A percentile compares a stretch with the other conserved stretches of the same genome.
These are phyloP conservation scores for Scomber colias DNA, from an alignment of 2,113 vertebrate genomes.

Conservation along the genomic window DNA sequence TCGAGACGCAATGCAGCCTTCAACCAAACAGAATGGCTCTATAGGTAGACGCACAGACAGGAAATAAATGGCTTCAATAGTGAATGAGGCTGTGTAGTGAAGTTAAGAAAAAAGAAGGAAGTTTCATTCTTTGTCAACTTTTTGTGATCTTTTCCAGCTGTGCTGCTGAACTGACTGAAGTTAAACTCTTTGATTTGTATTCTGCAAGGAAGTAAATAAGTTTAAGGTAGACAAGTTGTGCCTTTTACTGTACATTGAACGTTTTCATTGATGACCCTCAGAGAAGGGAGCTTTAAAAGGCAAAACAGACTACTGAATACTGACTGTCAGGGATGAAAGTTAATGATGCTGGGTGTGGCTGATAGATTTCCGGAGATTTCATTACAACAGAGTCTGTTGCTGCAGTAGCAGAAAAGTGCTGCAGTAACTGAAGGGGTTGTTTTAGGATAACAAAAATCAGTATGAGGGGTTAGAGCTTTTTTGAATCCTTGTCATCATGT, in stretches of 20 bases:
- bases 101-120: conserved; percentile 23
- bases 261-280: background rate
- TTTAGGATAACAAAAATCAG: background rate
- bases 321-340: background rate
- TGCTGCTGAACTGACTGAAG: background rate
- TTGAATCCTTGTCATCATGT: background rate
- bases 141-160: conserved; percentile 6
- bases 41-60: conserved; percentile 9
- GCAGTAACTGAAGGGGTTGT: background rate
- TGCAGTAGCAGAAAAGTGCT: background rate
- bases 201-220: background rate
- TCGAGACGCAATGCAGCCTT: conserved; percentile 37
- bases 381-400: background rate
- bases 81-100: conserved; percentile 14
- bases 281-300: background rate
- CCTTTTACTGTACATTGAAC: conserved; percentile 1
- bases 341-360: background rate
- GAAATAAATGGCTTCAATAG: conserved; percentile 6
- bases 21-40: conserved; percentile 35
- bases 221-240: background rate
- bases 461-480: background rate
- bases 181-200: conserved; percentile 26
- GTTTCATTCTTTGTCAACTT: background rate
- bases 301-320: background rate
- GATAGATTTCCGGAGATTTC: background rate